Conservation (phyloP, 2,888 invertebrate genomes). For the Dermolepida albohirtum region DNA sequence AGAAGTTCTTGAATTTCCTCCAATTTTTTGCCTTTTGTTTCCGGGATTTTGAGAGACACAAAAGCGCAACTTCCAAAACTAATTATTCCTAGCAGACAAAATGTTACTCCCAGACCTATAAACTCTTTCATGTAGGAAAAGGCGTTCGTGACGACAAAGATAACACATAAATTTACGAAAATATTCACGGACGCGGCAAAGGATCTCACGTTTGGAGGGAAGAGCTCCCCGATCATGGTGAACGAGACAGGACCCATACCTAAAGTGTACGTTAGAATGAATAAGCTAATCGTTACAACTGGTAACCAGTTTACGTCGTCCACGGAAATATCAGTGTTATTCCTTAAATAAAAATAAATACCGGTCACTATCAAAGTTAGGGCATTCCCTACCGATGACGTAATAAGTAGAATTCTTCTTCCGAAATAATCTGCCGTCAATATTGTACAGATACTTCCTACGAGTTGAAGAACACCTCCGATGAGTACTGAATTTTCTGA, state of each 20-base stretch:
- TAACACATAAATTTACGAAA: constrained; percentile 81
- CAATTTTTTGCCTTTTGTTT: constrained; percentile 89
- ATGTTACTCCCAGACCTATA: constrained; percentile 75
- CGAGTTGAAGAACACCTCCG: constrained; percentile 79
- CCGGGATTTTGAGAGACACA: constrained; percentile 76
- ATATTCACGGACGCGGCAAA: constrained; percentile 82
- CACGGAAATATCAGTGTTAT: constrained; percentile 67
- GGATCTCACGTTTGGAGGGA: constrained; percentile 85
- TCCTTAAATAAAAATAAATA: constrained; percentile 64
- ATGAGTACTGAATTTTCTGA: constrained; percentile 79
- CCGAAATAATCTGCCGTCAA: constrained; percentile 83
- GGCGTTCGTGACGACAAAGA: constrained; percentile 81
- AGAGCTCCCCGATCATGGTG: constrained; percentile 87
- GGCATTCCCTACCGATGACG: constrained; percentile 76
- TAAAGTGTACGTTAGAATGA: constrained; percentile 81
- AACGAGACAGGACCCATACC: constrained; percentile 85
- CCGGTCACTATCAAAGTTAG: constrained; percentile 71
- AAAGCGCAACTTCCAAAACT: constrained; percentile 77
- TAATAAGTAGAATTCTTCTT: constrained; percentile 75
- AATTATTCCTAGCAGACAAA: constrained; percentile 78
- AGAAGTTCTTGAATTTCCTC: constrained; percentile 73
- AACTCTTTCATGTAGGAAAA: constrained; percentile 70
- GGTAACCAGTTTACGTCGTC: constrained; percentile 75
- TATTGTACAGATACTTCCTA: constrained; percentile 78
- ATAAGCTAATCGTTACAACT: constrained; percentile 76